phyloP scores from a whole-genome alignment of 1,140 invertebrate species.

The Manduca sexta region DNA sequence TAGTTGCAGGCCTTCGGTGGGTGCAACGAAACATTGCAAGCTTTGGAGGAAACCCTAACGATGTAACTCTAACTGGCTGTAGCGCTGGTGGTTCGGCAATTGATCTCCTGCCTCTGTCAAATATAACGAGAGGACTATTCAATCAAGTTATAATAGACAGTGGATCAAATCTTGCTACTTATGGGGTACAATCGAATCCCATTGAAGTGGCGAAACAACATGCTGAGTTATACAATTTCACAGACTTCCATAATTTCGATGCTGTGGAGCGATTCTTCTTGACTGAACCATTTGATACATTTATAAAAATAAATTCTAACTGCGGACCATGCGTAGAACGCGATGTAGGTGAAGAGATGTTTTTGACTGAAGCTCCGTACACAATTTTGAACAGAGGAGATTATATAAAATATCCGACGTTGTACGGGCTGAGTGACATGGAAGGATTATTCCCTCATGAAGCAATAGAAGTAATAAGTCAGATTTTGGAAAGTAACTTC shows the following conservation, averaged over 20 bases:
- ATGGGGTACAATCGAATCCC: conserved; percentile 19
- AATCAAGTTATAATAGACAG: conserved; percentile 7
- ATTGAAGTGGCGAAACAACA: conserved; percentile 14
- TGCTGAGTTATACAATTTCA: background rate
- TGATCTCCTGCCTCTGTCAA: conserved; percentile 2
- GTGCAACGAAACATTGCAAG: conserved; percentile 7
- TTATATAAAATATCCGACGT: conserved; percentile 16
- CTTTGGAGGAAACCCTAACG: conserved; percentile 3
- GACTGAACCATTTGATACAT: conserved; percentile 8
- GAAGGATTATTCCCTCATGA: conserved; percentile 12
- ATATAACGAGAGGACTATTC: conserved; percentile 4
- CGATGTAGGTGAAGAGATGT: conserved; percentile 9
- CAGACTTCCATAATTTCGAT: background rate
- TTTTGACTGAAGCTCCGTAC: conserved; percentile 17
- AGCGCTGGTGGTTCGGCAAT: background rate
- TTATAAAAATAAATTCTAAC: conserved; percentile 9
- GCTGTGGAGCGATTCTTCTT: conserved; percentile 25
- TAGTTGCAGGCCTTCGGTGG: conserved; percentile 5
- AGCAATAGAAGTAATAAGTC: conserved; percentile 3
- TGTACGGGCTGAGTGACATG: conserved; percentile 18
- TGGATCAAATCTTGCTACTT: background rate
- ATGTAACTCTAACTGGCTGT: background rate
- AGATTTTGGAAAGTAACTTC: conserved; percentile 21
- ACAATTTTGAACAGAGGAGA: conserved; percentile 19
- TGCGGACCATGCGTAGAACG: conserved; percentile 20